Evolutionary conservation across 2,113 vertebrate species (phyloP).

Genomic region (Aspidoscelis tigris): DNA sequence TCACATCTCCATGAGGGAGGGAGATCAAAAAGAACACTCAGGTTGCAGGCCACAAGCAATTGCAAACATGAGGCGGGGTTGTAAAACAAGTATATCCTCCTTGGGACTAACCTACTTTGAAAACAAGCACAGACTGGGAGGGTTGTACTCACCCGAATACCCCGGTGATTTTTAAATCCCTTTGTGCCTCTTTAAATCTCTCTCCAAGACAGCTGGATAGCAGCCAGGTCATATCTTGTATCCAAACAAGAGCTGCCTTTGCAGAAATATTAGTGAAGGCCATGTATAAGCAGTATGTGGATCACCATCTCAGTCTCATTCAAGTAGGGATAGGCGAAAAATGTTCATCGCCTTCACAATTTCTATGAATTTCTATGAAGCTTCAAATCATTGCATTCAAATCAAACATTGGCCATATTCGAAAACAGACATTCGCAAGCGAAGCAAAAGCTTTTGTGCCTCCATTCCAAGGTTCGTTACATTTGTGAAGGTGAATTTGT

Average conservation of each 20-base stretch:
- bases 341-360: no score
- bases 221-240: neutral
- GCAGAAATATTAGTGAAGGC: neutral
- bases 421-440: no score
- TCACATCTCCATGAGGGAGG: neutral
- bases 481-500: no score
- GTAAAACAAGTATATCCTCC: conserved; percentile 11
- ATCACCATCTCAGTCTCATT: neutral
- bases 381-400: no score
- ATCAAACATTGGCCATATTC: no score
- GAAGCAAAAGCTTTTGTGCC: no score
- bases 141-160: neutral
- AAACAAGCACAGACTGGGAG: neutral
- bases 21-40: neutral
- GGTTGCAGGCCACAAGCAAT: neutral
- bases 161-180: neutral
- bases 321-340: no score
- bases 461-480: no score
- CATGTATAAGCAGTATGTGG: neutral
- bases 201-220: neutral
- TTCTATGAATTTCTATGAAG: no score
- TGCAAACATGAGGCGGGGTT: neutral
- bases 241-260: neutral
- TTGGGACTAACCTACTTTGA: conserved; percentile 33
- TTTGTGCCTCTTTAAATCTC: neutral